Base-by-base conservation (phyloP, 2,113 vertebrate species). In the Nicator chloris region DNA sequence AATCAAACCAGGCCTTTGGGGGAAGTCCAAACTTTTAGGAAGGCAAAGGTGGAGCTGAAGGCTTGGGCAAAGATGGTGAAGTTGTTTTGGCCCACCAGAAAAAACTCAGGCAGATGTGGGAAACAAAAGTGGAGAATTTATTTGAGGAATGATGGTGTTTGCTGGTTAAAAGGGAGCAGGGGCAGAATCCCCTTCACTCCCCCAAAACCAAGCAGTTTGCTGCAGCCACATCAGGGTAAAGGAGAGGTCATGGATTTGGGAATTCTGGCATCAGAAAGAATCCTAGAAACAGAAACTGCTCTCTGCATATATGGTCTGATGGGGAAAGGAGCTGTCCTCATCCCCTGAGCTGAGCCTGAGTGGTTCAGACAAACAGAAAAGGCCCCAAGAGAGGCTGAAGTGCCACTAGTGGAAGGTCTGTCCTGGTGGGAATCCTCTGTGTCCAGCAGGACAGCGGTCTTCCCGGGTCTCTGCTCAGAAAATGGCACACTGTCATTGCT, bases 61-160 rank as follows among this genome's bases (percentile, higher is more conserved):
- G 42, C 16, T 45, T 79, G 18, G 44, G 44, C 19, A 39, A 56
- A 68, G 40, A 24, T 15, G 9, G 12, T n/a, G 51, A 75, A 68
- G 7, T 2, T 53, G 47, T 7, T 90, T 39, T 24, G 24, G 4
- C 16, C 33, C 20, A 40, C 20, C 24, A 59, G 22, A 64, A 81
- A 59, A 6, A 26, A 16, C 37, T 70, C 0, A 0, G 30, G 44
- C 23, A 65, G 33, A 9, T 82, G 27, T n/a, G 31, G 30, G 51
- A 35, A 57, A 37, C 23, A 66, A 2, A 5, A 65, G 5, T 2
- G 6, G 50, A 28, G 13, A 47, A 78, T 70, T 70, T 33, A 56
- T 44, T 15, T 44, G 37, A 77, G 53, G 68, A 81, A 77, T 0
- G 0, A 4, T 60, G 51, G 16, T 0, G 1, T 37, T 79, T 61